Evolutionary conservation across 1,140 invertebrate genomes (phyloP).

Genomic region (Rhyzopertha dominica): DNA sequence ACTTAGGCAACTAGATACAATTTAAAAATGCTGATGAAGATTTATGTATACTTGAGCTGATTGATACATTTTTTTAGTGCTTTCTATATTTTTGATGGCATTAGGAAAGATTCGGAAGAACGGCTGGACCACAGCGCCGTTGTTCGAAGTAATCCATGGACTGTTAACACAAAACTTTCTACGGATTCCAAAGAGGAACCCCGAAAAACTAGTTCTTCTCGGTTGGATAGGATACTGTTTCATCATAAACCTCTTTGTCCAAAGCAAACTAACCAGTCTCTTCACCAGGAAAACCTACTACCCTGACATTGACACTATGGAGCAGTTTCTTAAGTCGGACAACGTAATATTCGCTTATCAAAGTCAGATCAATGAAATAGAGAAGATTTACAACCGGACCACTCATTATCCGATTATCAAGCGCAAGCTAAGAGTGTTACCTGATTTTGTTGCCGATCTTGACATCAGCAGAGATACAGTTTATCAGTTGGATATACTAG

Average conservation of each 20-base stretch:
- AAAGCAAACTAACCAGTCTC: constrained; percentile 13
- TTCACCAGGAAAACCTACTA: constrained; percentile 1
- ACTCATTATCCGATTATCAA: neutral
- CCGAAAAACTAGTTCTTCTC: constrained; percentile 9
- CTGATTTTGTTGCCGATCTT: neutral
- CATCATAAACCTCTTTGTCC: constrained; percentile 5
- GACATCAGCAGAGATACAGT: constrained; percentile 4
- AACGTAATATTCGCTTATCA: constrained; percentile 3
- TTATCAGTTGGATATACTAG: neutral
- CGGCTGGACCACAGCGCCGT: too few relatives aligned
- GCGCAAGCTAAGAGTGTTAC: neutral
- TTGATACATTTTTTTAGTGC: too few relatives aligned
- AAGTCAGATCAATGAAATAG: constrained; percentile 1
- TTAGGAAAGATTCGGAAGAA: too few relatives aligned
- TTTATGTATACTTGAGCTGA: too few relatives aligned
- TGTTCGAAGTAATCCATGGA: too few relatives aligned
- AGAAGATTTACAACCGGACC: constrained; percentile 9
- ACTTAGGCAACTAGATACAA: too few relatives aligned
- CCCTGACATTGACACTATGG: constrained; percentile 11
- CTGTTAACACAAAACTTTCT: too few relatives aligned
- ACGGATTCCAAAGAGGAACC: too few relatives aligned
- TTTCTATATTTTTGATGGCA: too few relatives aligned
- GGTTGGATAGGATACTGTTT: constrained; percentile 3
- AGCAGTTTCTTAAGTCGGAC: neutral
- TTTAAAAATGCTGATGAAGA: too few relatives aligned